Conservation (phyloP, 1,140 invertebrate species). For the Drosophila ambigua region DNA sequence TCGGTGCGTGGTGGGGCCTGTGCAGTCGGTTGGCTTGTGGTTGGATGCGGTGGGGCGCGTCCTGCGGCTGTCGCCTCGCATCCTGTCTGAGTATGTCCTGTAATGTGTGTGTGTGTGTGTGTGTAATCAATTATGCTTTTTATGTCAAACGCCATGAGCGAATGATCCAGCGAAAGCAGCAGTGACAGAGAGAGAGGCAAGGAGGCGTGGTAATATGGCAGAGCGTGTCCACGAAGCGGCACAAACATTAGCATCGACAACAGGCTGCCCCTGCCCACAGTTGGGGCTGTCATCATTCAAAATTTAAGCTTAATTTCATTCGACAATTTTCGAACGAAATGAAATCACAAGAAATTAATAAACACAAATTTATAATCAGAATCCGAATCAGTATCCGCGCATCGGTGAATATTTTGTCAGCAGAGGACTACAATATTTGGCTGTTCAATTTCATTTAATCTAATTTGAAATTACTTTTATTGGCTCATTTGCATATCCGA, state of each 20-base stretch:
- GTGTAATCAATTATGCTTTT: slow-evolving; percentile 79
- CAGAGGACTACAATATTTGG: background rate
- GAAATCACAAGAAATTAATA: slow-evolving; percentile 9
- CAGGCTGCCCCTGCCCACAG: background rate
- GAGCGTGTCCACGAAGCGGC: background rate
- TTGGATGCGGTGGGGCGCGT: slow-evolving; percentile 4
- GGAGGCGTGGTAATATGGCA: slow-evolving; percentile 11
- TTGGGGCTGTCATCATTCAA: slow-evolving; percentile 32
- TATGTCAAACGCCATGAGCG: slow-evolving; percentile 56
- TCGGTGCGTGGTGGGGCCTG: too few species aligned
- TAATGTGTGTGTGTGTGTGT: slow-evolving; percentile 21
- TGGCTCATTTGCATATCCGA: slow-evolving; percentile 56
- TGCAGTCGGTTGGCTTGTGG: background rate
- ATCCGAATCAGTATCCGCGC: slow-evolving; percentile 11
- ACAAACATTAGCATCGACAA: slow-evolving; percentile 42
- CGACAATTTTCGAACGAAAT: slow-evolving; percentile 5
- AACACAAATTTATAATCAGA: slow-evolving; percentile 22
- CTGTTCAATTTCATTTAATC: slow-evolving; percentile 50
- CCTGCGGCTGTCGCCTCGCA: slow-evolving; percentile 2
- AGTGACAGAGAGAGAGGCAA: slow-evolving; percentile 11
- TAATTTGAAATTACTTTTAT: slow-evolving; percentile 54
- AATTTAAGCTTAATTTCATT: slow-evolving; percentile 35
- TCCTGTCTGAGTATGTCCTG: slow-evolving; percentile 7
- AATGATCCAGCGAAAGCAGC: slow-evolving; percentile 19
- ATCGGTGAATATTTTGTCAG: background rate